A percentile compares a stretch with the other conserved stretches of the same genome.
Conservation (phyloP, 2,113 vertebrate genomes). For the Marmota flaviventris region DNA sequence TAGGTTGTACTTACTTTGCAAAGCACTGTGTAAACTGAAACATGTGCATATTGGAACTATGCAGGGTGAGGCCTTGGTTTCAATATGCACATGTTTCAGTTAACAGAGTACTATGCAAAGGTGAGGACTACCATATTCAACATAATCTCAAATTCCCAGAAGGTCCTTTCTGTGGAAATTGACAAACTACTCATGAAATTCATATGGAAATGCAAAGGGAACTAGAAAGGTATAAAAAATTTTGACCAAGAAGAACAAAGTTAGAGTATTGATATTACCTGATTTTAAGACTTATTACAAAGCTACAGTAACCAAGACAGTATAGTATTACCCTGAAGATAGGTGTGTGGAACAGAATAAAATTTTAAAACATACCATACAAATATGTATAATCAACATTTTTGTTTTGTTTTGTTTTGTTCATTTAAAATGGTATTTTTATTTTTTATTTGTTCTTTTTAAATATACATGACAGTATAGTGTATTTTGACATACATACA, state of each 20-base stretch:
- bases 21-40: slow-evolving; percentile 26
- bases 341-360: background rate
- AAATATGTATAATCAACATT: background rate
- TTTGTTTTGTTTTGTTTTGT: too few relatives aligned
- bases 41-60: background rate
- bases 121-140: background rate
- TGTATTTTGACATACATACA: too few relatives aligned
- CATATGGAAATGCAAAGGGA: slow-evolving; percentile 19
- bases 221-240: slow-evolving; percentile 1
- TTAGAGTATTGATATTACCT: background rate
- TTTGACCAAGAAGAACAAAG: slow-evolving; percentile 20
- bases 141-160: background rate
- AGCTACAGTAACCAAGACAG: background rate
- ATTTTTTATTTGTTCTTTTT: too few relatives aligned
- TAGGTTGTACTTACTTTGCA: background rate
- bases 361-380: background rate
- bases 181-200: background rate
- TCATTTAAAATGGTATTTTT: too few relatives aligned
- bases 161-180: background rate
- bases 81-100: background rate
- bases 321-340: background rate
- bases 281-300: slow-evolving; percentile 16
- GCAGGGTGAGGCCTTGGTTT: background rate
- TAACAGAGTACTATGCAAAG: background rate
- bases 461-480: too few relatives aligned